These are phyloP conservation scores for Tineola bisselliella DNA, from an alignment of 2,888 invertebrate genomes.

Conservation along the genomic window DNA sequence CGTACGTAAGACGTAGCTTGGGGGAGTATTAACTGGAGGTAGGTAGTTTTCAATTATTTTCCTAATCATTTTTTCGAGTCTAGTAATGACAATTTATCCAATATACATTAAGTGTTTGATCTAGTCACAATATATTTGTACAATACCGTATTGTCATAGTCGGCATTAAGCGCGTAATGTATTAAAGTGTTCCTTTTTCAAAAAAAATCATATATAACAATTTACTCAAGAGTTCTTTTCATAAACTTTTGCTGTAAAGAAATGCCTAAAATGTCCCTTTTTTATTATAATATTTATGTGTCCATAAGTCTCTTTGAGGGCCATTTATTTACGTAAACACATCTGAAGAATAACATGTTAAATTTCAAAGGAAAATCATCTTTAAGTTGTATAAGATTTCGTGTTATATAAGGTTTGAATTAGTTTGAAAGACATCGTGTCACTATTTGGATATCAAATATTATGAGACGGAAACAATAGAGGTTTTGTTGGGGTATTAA, in stretches of 20 bases:
- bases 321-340: constrained; percentile 9
- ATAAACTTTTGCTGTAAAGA: not conserved
- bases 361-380: not conserved
- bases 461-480: not conserved
- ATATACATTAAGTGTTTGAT: no score
- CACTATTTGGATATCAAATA: constrained; percentile 1
- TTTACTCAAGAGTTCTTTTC: not conserved
- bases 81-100: no score
- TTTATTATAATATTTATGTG: constrained; percentile 7
- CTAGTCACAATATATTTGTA: no score
- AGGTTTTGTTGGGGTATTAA: not conserved
- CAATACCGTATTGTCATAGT: no score
- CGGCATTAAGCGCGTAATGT: no score
- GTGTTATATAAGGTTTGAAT: not conserved
- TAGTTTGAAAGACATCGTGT: not conserved
- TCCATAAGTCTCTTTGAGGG: not conserved
- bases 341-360: not conserved
- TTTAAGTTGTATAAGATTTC: not conserved
- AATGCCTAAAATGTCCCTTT: constrained; percentile 5
- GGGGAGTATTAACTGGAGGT: no score
- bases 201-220: no score
- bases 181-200: no score
- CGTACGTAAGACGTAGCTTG: no score
- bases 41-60: no score
- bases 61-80: no score